Evolutionary conservation across 2,888 invertebrate genomes (phyloP).

Genomic region (Steinernema hermaphroditum): DNA sequence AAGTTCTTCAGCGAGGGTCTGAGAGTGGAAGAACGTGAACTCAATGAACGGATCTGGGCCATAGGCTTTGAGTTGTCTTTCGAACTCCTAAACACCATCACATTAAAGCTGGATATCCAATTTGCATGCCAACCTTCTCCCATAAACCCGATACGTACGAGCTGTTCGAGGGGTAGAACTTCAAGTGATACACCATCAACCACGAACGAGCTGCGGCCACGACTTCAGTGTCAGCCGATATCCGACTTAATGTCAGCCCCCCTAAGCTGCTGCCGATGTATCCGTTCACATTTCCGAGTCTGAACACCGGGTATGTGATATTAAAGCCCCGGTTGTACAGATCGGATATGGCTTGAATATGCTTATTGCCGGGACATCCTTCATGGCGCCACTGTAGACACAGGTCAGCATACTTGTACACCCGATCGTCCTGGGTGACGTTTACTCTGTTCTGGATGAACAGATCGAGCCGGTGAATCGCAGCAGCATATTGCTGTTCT

Average conservation of each 20-base stretch:
- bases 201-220: slow-evolving; percentile 61
- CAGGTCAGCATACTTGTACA: slow-evolving; percentile 60
- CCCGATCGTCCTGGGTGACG: slow-evolving; percentile 52
- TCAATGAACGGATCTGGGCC: slow-evolving; percentile 58
- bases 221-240: slow-evolving; percentile 51
- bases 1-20: slow-evolving; percentile 86
- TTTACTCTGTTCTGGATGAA: slow-evolving; percentile 56
- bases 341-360: slow-evolving; percentile 61
- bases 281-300: slow-evolving; percentile 61
- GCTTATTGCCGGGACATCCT: slow-evolving; percentile 60
- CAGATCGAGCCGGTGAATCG: slow-evolving; percentile 59
- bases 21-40: slow-evolving; percentile 69
- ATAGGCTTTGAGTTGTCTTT: slow-evolving; percentile 46
- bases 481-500: slow-evolving; percentile 70
- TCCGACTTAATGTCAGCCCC: slow-evolving; percentile 58
- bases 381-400: slow-evolving; percentile 57
- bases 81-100: slow-evolving; percentile 59
- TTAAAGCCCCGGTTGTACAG: slow-evolving; percentile 62
- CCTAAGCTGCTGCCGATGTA: slow-evolving; percentile 64
- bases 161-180: slow-evolving; percentile 61
- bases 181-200: slow-evolving; percentile 66
- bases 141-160: slow-evolving; percentile 65
- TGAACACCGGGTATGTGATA: slow-evolving; percentile 63
- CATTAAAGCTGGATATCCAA: too few relatives aligned
- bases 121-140: slow-evolving; percentile 58